These are phyloP conservation scores for Semnornis frantzii DNA, from an alignment of 2,113 vertebrate genomes.

Conservation along the genomic window DNA sequence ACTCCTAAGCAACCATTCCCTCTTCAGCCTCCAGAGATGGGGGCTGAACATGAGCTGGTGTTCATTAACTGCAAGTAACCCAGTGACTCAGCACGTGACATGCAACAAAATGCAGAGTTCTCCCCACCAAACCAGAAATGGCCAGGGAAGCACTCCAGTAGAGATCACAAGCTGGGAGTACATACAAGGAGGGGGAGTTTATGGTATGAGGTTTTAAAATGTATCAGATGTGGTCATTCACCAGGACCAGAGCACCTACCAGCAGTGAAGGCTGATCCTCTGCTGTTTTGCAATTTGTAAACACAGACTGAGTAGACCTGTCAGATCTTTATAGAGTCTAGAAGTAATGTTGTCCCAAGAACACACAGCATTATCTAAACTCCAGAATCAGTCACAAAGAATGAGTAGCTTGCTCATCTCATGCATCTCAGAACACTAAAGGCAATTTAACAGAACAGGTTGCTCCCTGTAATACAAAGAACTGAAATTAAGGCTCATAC, in stretches of 20 bases:
- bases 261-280: not conserved
- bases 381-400: not conserved
- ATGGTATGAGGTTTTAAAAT: no score
- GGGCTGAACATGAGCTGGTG: not conserved
- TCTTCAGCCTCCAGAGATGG: not conserved
- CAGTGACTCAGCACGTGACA: not conserved
- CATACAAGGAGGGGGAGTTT: fast-evolving
- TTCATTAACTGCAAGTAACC: not conserved
- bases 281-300: not conserved
- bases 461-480: not conserved
- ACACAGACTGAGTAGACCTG: not conserved
- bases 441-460: not conserved
- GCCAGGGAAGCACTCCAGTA: not conserved
- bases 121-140: not conserved
- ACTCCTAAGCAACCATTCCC: not conserved
- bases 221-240: not conserved
- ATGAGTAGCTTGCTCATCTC: not conserved
- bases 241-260: not conserved
- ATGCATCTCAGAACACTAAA: fast-evolving
- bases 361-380: not conserved
- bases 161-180: not conserved
- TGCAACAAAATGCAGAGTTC: not conserved
- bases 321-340: not conserved
- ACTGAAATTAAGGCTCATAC: not conserved
- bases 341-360: not conserved